Evolutionary conservation across 2,113 vertebrate species (phyloP).

Genomic region (Corydoras maculifer): DNA sequence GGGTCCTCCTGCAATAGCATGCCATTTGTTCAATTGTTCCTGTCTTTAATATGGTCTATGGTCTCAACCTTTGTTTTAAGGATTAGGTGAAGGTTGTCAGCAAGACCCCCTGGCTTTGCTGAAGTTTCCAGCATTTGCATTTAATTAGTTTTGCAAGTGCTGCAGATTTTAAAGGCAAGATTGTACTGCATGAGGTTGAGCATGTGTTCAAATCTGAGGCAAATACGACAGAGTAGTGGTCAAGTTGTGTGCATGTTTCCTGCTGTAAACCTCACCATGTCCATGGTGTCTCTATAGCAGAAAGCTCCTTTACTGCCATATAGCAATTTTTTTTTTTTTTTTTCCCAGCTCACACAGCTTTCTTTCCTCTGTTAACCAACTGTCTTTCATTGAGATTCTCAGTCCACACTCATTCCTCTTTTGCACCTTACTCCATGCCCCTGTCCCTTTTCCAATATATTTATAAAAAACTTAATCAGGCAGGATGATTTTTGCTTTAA

Average conservation of each 20-base stretch:
- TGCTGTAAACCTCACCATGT: slow-evolving; percentile 16
- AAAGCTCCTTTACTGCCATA: background rate
- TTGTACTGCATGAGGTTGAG: background rate
- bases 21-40: background rate
- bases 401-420: slow-evolving; percentile 3
- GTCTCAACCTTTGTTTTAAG: slow-evolving; percentile 2
- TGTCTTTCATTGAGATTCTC: slow-evolving; percentile 13
- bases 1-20: background rate
- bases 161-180: background rate
- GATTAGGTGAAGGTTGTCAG: background rate
- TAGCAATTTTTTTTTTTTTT: slow-evolving; percentile 14
- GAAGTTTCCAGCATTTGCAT: slow-evolving; percentile 1
- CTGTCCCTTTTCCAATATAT: background rate
- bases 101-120: slow-evolving; percentile 9
- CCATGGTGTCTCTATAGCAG: slow-evolving; percentile 14
- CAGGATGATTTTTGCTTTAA: too few relatives aligned
- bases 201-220: background rate
- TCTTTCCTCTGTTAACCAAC: slow-evolving; percentile 13
- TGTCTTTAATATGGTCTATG: background rate
- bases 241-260: slow-evolving; percentile 21
- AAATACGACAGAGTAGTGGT: slow-evolving; percentile 13
- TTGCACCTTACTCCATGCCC: background rate
- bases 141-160: background rate
- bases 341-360: slow-evolving; percentile 19
- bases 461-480: background rate